Evolutionary conservation across 2,888 invertebrate genomes (phyloP).

Genomic region (Lampropteryx suffumata): DNA sequence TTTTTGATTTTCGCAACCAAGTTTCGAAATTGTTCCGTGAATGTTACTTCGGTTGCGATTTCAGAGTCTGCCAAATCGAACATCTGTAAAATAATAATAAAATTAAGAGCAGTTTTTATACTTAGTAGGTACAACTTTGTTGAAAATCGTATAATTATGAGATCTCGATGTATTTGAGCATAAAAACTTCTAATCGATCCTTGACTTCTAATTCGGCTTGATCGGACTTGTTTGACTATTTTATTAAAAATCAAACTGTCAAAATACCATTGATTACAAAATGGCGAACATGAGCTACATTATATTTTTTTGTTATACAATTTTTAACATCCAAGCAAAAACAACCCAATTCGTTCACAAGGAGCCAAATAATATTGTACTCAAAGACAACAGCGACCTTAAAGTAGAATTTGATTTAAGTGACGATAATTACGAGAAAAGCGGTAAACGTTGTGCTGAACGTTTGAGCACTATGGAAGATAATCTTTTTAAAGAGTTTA

Average conservation of each 20-base stretch:
- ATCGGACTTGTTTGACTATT: not conserved
- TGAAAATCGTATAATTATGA: not conserved
- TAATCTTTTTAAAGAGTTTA: conserved; percentile 33
- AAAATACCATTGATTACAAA: not conserved
- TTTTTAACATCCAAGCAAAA: conserved; percentile 3
- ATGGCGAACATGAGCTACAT: conserved; percentile 2
- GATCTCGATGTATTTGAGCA: not conserved
- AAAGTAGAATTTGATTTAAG: conserved; percentile 46
- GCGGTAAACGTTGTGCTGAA: conserved; percentile 32
- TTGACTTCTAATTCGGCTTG: too few relatives aligned
- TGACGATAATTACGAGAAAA: conserved; percentile 52
- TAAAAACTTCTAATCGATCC: not conserved
- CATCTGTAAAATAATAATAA: conserved; percentile 78
- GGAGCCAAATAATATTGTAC: conserved; percentile 12
- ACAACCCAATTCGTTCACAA: not conserved
- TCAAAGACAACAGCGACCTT: conserved; percentile 45
- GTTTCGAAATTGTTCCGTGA: conserved; percentile 85
- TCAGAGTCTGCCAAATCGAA: conserved; percentile 86
- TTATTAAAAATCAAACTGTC: not conserved
- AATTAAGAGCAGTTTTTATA: not conserved
- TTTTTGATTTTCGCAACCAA: conserved; percentile 78
- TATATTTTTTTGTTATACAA: not conserved
- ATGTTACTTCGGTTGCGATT: conserved; percentile 86
- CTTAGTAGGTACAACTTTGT: too few relatives aligned
- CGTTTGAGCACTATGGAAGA: conserved; percentile 30